Base-by-base conservation (phyloP, 2,113 vertebrate species). In the Festucalex cinctus region DNA sequence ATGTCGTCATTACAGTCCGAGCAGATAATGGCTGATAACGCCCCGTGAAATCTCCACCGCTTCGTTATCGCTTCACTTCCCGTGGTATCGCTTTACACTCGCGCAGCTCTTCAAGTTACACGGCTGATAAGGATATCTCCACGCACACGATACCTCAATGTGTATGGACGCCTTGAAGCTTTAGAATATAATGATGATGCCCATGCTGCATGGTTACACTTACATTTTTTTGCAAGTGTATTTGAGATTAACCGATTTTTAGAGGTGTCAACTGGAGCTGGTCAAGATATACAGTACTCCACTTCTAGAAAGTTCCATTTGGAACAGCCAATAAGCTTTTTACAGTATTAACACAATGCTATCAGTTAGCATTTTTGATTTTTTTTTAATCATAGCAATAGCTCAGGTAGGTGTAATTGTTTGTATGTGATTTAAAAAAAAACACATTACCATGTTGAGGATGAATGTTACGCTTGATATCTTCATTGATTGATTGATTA, bases 21-120 rank as follows among this genome's bases (percentile, higher is more conserved):
- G 78, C 36, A 54, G 81, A 84, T 82, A 82, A 83, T 75, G 58
- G 78, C 80, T 74, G 81, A 74, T 77, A 71, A 65, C 76, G 69
- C 12, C 46, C 67, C 44, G 73, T 86, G 86, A 87, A 88, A 89
- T 87, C 85, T 83, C 86, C 80, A 84, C 68, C 28, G 36, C 75
- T 83, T 75, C 20, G 77, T 76, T 80, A 75, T 81, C 84, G 76
- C 65, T 65, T 66, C 37, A 65, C 76, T 89, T 88, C 89, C 86
- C 53, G 66, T 73, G 79, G 81, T 83, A 87, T 88, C 84, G 43
- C 75, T 82, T 85, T 85, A 79, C 84, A 76, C 74, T 77, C 74
- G 81, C 82, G 57, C 39, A 81, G 74, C 78, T 85, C 81, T 81
- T 89, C 86, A 84, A 70, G 79, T 89, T 88, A 85, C 88, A 83